Evolutionary conservation across 2,113 vertebrate genomes (phyloP).

Genomic region (Microtus oregoni): DNA sequence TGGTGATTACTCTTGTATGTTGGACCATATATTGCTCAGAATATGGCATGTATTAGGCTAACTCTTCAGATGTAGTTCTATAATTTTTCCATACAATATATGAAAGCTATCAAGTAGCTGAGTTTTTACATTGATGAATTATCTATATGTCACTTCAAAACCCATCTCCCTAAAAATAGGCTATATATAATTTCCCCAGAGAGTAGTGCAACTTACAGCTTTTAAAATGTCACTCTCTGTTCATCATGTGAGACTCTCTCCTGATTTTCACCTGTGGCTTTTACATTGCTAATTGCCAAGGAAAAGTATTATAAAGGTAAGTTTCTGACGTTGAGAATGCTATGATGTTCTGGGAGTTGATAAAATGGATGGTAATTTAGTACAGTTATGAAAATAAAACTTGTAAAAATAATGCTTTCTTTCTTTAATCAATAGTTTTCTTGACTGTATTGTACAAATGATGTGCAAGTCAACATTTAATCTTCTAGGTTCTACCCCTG

Average conservation of each 20-base stretch:
- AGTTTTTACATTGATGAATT: slow-evolving; percentile 65
- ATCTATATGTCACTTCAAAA: slow-evolving; percentile 65
- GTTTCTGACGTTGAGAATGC: slow-evolving; percentile 52
- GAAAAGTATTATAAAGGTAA: slow-evolving; percentile 74
- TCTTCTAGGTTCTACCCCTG: slow-evolving; percentile 78
- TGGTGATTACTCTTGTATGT: slow-evolving; percentile 57
- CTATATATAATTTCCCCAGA: slow-evolving; percentile 71
- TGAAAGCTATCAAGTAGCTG: slow-evolving; percentile 63
- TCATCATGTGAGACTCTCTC: slow-evolving; percentile 75
- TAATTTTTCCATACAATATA: slow-evolving; percentile 30
- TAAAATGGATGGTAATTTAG: slow-evolving; percentile 71
- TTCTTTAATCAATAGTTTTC: slow-evolving; percentile 77
- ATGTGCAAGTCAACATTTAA: slow-evolving; percentile 73
- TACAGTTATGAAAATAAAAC: slow-evolving; percentile 78
- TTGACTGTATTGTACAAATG: slow-evolving; percentile 65
- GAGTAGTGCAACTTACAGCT: slow-evolving; percentile 69
- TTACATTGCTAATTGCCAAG: slow-evolving; percentile 82
- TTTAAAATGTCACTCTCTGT: slow-evolving; percentile 74
- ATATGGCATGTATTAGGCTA: slow-evolving; percentile 50
- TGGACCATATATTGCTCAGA: slow-evolving; percentile 50
- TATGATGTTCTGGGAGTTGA: slow-evolving; percentile 71
- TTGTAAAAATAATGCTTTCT: slow-evolving; percentile 39
- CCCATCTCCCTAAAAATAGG: slow-evolving; percentile 65
- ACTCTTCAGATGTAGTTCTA: slow-evolving; percentile 56
- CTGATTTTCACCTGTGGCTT: slow-evolving; percentile 70